A percentile compares a stretch with the other conserved stretches of the same genome.
Conservation (phyloP, 2,888 invertebrate genomes). For the Anthoptus insignis region DNA sequence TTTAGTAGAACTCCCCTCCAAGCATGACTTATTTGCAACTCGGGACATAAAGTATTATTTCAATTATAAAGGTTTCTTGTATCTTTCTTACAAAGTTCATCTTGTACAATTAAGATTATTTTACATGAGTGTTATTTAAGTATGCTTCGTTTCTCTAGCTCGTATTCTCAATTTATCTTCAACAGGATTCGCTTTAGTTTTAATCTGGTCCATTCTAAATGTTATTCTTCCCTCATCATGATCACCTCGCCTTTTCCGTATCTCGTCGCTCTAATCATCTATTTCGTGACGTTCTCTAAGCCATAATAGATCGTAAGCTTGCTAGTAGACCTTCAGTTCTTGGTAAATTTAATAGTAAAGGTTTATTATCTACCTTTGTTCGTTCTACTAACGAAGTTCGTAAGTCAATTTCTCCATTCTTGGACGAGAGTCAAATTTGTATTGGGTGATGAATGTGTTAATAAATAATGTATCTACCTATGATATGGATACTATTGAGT, state of each 20-base stretch:
- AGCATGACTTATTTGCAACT: slow-evolving; percentile 23
- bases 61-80: neutral
- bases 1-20: slow-evolving; percentile 22
- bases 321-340: neutral
- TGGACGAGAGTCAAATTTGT: neutral
- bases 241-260: slow-evolving; percentile 35
- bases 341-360: slow-evolving; percentile 19
- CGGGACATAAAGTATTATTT: slow-evolving; percentile 3
- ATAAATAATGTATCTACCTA: too few relatives aligned
- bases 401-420: neutral
- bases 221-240: slow-evolving; percentile 31
- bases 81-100: neutral
- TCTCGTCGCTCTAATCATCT: slow-evolving; percentile 30
- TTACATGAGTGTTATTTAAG: neutral
- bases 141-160: neutral
- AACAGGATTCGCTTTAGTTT: slow-evolving; percentile 26
- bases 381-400: neutral
- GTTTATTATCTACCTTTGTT: slow-evolving; percentile 2
- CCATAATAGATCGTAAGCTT: slow-evolving; percentile 22
- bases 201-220: slow-evolving; percentile 26
- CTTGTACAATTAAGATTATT: neutral
- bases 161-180: slow-evolving; percentile 17
- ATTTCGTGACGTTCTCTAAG: slow-evolving; percentile 29
- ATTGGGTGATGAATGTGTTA: too few relatives aligned
- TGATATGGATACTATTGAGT: neutral